Evolutionary conservation across 2,797 vertebrate species (phyloP).

Genomic region (Muscicapa comitata): DNA sequence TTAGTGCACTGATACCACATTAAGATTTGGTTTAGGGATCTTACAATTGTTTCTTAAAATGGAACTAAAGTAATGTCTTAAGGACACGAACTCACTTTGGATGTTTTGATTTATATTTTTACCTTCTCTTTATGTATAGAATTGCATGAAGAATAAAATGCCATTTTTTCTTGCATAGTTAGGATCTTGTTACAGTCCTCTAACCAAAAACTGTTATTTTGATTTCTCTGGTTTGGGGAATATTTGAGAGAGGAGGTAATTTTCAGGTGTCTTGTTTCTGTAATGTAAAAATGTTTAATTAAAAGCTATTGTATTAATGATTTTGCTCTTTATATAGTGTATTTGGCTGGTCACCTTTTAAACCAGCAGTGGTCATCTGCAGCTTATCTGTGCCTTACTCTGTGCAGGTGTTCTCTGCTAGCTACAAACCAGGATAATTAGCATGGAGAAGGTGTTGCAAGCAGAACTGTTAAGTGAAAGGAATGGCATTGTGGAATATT

Average conservation of each 20-base stretch:
- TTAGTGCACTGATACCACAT: neutral
- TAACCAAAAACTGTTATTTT: neutral
- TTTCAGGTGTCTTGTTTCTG: neutral
- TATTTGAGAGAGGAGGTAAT: neutral
- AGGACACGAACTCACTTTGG: neutral
- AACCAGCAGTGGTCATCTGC: neutral
- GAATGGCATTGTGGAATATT: neutral
- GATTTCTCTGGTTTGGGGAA: neutral
- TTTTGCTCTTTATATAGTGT: neutral
- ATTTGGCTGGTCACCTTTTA: neutral
- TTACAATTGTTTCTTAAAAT: neutral
- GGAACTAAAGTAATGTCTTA: neutral
- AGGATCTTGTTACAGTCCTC: neutral
- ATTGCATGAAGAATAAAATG: neutral
- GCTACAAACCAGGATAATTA: neutral
- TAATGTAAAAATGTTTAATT: neutral
- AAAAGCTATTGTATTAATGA: neutral
- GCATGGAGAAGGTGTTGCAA: neutral
- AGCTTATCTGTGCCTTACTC: neutral
- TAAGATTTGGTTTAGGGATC: neutral
- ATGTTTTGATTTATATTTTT: neutral
- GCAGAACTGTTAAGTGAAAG: neutral
- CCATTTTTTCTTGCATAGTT: neutral
- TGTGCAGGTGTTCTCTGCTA: neutral
- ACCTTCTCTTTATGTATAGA: neutral